Conservation (phyloP, 2,888 invertebrate genomes). For the Pseudococcus viburni region DNA sequence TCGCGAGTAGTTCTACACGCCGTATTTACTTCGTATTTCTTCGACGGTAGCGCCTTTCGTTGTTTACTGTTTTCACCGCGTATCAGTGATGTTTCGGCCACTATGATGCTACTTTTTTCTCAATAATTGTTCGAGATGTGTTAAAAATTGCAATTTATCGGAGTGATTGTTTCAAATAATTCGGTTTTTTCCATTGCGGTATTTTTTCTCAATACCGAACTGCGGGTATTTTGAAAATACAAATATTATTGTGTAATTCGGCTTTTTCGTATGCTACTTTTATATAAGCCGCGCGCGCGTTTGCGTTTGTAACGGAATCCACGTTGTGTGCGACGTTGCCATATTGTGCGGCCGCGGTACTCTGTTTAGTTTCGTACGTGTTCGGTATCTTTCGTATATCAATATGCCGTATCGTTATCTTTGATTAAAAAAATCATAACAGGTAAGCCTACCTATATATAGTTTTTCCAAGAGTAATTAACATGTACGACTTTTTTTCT, state of each 20-base stretch:
- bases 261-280: constrained; percentile 54
- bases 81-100: background rate
- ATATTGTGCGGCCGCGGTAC: constrained; percentile 49
- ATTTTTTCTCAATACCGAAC: background rate
- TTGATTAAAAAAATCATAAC: constrained; percentile 33
- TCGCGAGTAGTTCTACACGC: constrained; percentile 58
- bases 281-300: constrained; percentile 41
- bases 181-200: background rate
- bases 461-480: background rate
- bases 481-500: background rate
- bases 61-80: constrained; percentile 33
- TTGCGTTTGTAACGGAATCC: constrained; percentile 65
- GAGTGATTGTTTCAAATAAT: constrained; percentile 11
- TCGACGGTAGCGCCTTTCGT: constrained; percentile 52
- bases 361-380: constrained; percentile 29
- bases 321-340: constrained; percentile 68
- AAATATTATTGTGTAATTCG: constrained; percentile 58
- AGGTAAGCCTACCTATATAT: constrained; percentile 12
- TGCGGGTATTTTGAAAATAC: background rate
- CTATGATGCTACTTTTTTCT: background rate
- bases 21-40: constrained; percentile 53
- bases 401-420: constrained; percentile 57
- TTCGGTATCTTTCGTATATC: constrained; percentile 42
- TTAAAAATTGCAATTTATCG: background rate
- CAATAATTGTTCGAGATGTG: background rate